Conservation (phyloP, 2,113 vertebrate species). For the Podarcis muralis region DNA sequence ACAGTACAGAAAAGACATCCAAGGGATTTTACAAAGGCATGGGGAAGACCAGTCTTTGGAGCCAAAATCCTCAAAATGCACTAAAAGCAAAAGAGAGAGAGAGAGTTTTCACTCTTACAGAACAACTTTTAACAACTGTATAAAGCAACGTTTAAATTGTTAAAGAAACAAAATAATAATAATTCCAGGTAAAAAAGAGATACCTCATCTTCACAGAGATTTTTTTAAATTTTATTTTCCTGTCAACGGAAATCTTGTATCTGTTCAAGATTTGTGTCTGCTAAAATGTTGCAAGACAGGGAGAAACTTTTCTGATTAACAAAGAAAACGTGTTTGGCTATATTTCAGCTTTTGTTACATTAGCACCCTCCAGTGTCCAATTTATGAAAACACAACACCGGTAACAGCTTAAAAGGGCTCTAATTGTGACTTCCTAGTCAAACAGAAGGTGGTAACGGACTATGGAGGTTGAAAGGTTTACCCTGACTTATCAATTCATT, state of each 20-base stretch:
- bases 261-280: neutral
- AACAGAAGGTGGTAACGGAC: neutral
- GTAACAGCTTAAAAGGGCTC: neutral
- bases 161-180: slow-evolving; percentile 8
- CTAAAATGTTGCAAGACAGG: slow-evolving; percentile 42
- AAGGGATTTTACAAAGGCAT: neutral
- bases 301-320: slow-evolving; percentile 47
- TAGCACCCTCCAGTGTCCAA: slow-evolving; percentile 76
- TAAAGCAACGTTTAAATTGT: slow-evolving; percentile 43
- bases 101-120: neutral
- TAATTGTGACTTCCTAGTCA: neutral
- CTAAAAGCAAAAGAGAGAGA: neutral
- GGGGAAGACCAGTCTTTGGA: neutral
- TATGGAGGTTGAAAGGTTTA: neutral
- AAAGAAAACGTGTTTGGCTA: slow-evolving; percentile 26
- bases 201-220: neutral
- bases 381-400: slow-evolving; percentile 51
- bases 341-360: slow-evolving; percentile 57
- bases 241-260: neutral
- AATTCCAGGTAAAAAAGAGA: slow-evolving; percentile 4
- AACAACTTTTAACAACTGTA: slow-evolving; percentile 31
- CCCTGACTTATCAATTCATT: neutral
- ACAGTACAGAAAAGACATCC: neutral
- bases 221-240: neutral
- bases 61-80: neutral